Percentiles rank a stretch among this genome's conserved stretches.
These are phyloP conservation scores for Morinoia aosen DNA, from an alignment of 2,888 invertebrate genomes.

Conservation along the genomic window DNA sequence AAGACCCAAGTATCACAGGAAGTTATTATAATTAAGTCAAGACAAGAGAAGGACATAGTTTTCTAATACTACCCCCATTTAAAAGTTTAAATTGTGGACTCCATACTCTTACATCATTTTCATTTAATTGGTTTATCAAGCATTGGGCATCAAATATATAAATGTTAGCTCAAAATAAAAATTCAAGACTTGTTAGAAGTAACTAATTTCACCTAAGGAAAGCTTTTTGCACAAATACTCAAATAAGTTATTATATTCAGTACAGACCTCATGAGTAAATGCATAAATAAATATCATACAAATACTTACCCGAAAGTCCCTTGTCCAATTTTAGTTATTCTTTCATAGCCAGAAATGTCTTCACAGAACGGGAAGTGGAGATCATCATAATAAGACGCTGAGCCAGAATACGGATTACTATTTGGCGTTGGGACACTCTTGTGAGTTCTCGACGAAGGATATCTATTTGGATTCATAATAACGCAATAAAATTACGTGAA, in stretches of 20 bases:
- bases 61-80: too few relatives aligned
- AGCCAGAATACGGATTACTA: slow-evolving; percentile 52
- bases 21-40: too few relatives aligned
- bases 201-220: background rate
- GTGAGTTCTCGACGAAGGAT: background rate
- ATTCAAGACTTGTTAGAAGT: background rate
- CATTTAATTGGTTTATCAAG: too few relatives aligned
- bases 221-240: too few relatives aligned
- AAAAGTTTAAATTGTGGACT: too few relatives aligned
- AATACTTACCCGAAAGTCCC: slow-evolving; percentile 87
- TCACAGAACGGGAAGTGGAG: slow-evolving; percentile 81
- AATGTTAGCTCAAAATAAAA: background rate
- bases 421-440: background rate
- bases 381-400: slow-evolving; percentile 58
- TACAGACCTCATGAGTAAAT: too few relatives aligned
- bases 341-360: slow-evolving; percentile 94
- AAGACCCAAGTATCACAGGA: too few relatives aligned
- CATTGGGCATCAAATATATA: too few relatives aligned
- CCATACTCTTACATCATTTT: too few relatives aligned
- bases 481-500: background rate
- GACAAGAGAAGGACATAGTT: too few relatives aligned
- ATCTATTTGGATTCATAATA: slow-evolving; percentile 32
- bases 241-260: too few relatives aligned
- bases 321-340: slow-evolving; percentile 97
- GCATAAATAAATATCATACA: background rate